Evolutionary conservation across 2,113 vertebrate species (phyloP).

Genomic region (Puntigrus tetrazona): DNA sequence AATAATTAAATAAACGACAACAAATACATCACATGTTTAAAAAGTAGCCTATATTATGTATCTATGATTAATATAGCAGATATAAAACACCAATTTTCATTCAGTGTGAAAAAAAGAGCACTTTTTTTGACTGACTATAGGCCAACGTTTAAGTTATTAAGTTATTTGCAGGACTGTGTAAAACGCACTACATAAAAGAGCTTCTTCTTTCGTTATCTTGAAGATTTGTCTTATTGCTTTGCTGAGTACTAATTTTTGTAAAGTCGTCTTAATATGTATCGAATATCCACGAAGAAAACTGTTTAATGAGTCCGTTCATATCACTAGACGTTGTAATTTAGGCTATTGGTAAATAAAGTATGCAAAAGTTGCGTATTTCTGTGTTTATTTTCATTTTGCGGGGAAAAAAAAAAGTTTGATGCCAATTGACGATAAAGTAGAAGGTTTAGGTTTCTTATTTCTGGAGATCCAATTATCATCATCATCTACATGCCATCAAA

Average conservation of each 20-base stretch:
- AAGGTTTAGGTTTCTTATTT: neutral
- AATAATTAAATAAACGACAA: neutral
- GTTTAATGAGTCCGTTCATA: no score
- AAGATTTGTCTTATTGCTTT: neutral
- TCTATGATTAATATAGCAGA: neutral
- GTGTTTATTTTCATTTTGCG: neutral
- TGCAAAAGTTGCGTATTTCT: neutral
- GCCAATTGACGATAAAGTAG: neutral
- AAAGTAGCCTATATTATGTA: neutral
- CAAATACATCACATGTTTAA: neutral
- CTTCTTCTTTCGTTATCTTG: neutral
- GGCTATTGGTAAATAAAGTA: neutral
- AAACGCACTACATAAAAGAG: neutral
- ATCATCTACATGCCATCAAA: neutral
- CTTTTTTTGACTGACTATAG: neutral
- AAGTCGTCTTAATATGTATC: neutral
- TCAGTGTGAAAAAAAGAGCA: neutral
- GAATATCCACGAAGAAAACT: neutral
- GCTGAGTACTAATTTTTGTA: neutral
- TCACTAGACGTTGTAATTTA: neutral
- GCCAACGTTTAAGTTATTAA: neutral
- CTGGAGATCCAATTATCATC: neutral
- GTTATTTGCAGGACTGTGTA: neutral
- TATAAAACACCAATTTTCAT: neutral
- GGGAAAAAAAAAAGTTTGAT: neutral